Evolutionary conservation across 2,113 vertebrate genomes (phyloP), one percentile per base, ranked within the genome.

Genomic region (Lonchura striata): DNA sequence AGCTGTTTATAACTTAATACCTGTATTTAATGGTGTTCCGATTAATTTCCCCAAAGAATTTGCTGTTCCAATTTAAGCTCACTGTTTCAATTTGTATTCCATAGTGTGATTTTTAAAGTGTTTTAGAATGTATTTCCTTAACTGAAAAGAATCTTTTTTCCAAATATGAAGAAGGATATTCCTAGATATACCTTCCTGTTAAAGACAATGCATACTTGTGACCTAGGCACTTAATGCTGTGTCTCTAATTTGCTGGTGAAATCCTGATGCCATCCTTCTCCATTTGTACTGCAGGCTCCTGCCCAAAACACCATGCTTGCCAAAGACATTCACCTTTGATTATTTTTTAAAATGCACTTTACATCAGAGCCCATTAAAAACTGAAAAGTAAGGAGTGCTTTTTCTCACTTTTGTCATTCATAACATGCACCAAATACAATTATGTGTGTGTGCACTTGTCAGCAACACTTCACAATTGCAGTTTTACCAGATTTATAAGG

Each of bases 291-390:
- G 52, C 89, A 80, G 64, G 23, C n/a, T 91, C 56, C 66, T 21
- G 35, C 86, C 63, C 5, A 8, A 39, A 75, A 74, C 42, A 76
- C 50, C 52, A 65, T 64, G 65, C 57, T 81, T 96, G 94, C 82
- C 90, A 87, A 95, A 94, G 96, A 87, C 0, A 96, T 82, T 94
- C 79, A 86, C 61, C 68, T 96, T 96, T 30, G 27, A 39, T 50
- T 59, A 35, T 78, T 54, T 41, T 33, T 5, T 3, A 3, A 6
- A 78, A 66, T 7, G n/a, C 39, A 28, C 80, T 83, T 96, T 97
- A 84, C 79, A 92, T 93, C 80, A 97, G 79, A 90, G 44, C 52
- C 65, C 63, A 86, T 96, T 96, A 97, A 97, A 95, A 86, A 92
- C 19, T 66, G 41, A 92, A 96, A 95, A 80, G 23, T 57, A 69